These are phyloP conservation scores for Chirona hameri DNA, from an alignment of 2,888 invertebrate species.

Conservation along the genomic window DNA sequence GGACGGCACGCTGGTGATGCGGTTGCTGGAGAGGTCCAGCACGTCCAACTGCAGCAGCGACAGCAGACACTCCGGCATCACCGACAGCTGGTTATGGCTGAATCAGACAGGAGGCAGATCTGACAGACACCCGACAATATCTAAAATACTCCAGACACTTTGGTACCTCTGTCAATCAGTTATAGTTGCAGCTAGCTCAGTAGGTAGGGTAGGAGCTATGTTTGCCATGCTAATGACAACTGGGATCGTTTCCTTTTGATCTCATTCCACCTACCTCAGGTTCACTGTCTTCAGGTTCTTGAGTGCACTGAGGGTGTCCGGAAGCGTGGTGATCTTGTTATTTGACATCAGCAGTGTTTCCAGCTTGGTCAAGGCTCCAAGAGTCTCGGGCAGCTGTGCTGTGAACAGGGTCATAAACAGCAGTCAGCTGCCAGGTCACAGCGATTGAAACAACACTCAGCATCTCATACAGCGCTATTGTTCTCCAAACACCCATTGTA, in stretches of 20 bases:
- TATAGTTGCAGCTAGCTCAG: no score
- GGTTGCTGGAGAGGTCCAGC: slow-evolving; percentile 82
- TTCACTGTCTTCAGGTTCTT: slow-evolving; percentile 49
- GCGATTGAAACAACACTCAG: no score
- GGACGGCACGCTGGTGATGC: slow-evolving; percentile 59
- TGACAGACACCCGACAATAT: no score
- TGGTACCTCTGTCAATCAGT: no score
- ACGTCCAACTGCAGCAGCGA: slow-evolving; percentile 78
- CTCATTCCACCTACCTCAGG: slow-evolving; percentile 35
- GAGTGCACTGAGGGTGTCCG: slow-evolving; percentile 47
- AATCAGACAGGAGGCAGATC: slow-evolving; percentile 51
- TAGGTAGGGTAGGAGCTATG: no score
- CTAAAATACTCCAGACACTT: no score
- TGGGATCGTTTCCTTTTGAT: no score
- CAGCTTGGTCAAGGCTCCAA: slow-evolving; percentile 52
- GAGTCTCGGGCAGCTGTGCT: slow-evolving; percentile 50
- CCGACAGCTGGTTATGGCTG: slow-evolving; percentile 68
- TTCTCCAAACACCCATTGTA: no score
- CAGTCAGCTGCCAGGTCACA: no score
- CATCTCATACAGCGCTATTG: no score
- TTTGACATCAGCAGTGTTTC: slow-evolving; percentile 50
- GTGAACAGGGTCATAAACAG: neutral
- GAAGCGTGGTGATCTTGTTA: slow-evolving; percentile 49
- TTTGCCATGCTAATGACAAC: no score
- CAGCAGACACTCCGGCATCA: slow-evolving; percentile 76